Conservation (phyloP, 1,140 invertebrate genomes). For the Heliconius nattereri region DNA sequence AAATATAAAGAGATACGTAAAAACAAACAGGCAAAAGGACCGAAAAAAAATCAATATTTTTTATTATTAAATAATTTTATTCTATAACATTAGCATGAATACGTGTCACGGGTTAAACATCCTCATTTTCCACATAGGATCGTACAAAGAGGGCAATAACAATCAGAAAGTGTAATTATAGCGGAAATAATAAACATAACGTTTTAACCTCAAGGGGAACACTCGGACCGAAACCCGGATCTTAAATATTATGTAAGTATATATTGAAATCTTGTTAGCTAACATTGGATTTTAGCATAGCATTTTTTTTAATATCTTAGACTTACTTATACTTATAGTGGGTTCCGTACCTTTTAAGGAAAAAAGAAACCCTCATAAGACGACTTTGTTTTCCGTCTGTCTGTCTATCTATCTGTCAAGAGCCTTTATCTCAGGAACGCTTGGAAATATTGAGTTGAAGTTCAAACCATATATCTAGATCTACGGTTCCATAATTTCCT, state of each 20-base stretch:
- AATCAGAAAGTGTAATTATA: conserved; percentile 23
- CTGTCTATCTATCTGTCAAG: too few species aligned
- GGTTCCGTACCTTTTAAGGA: too few species aligned
- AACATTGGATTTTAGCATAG: background rate
- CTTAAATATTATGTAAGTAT: conserved; percentile 26
- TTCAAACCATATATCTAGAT: too few species aligned
- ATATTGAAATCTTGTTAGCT: background rate
- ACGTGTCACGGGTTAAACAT: conserved; percentile 7
- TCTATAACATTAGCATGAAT: background rate
- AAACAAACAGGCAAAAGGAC: background rate
- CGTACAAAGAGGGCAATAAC: conserved; percentile 27
- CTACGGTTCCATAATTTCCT: too few species aligned
- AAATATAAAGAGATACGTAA: too few species aligned
- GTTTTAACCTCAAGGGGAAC: conserved; percentile 17
- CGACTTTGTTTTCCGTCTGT: too few species aligned
- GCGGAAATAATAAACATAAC: conserved; percentile 17
- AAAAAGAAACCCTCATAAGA: too few species aligned
- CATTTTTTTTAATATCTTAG: background rate
- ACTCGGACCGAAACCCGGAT: conserved; percentile 10
- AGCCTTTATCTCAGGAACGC: too few species aligned
- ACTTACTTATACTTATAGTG: too few species aligned
- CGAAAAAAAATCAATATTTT: too few species aligned
- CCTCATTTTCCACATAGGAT: conserved; percentile 1
- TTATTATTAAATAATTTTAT: background rate
- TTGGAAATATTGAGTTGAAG: too few species aligned